Conservation (phyloP, 2,113 vertebrate genomes). For the Neomonachus schauinslandi region DNA sequence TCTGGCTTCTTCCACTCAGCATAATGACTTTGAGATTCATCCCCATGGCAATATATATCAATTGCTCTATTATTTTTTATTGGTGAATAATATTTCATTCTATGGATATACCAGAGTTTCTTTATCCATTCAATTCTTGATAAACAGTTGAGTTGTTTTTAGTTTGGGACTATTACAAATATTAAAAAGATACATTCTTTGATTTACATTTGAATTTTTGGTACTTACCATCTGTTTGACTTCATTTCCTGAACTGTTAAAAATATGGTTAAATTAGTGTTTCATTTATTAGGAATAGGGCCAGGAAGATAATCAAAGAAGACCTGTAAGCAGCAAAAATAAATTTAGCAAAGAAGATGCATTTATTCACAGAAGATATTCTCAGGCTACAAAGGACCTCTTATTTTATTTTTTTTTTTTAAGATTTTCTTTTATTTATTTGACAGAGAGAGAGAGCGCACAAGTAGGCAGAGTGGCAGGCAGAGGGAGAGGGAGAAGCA, state of each 20-base stretch:
- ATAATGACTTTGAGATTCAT: background rate
- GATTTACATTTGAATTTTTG: background rate
- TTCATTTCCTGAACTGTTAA: background rate
- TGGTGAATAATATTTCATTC: background rate
- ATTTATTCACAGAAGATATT: background rate
- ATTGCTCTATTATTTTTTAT: background rate
- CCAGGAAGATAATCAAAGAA: conserved; percentile 4
- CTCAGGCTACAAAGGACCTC: background rate
- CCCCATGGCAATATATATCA: background rate
- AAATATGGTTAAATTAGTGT: background rate
- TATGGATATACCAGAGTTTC: background rate
- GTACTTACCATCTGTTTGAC: background rate
- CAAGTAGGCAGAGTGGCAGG: no score
- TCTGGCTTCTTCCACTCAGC: background rate
- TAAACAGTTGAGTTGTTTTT: background rate
- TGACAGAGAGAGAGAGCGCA: no score
- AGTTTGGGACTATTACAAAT: background rate
- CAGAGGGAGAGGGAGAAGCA: no score
- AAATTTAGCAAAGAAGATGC: background rate
- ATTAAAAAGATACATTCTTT: background rate
- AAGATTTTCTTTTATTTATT: no score
- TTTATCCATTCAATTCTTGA: background rate
- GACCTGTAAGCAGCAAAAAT: background rate
- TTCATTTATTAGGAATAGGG: background rate
- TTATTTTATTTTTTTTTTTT: background rate